Evolutionary conservation across 2,888 invertebrate species (phyloP).

Genomic region (Dilophus febrilis): DNA sequence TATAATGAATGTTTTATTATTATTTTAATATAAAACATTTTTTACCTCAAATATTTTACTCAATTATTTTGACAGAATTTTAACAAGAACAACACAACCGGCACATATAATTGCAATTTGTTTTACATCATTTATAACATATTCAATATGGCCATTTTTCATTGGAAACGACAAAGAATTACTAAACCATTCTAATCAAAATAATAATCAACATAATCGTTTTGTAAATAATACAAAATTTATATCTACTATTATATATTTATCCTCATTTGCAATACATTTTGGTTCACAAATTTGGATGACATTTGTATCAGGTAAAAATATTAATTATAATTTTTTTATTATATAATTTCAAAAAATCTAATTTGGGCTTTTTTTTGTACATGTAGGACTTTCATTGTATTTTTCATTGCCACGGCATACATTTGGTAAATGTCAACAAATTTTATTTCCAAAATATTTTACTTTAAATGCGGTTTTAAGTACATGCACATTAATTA

Average conservation of each 20-base stretch:
- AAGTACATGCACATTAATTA: slow-evolving; percentile 52
- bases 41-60: too few relatives aligned
- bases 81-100: slow-evolving; percentile 58
- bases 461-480: slow-evolving; percentile 61
- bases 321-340: neutral
- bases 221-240: too few relatives aligned
- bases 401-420: slow-evolving; percentile 76
- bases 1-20: too few relatives aligned
- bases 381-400: slow-evolving; percentile 61
- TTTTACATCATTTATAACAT: slow-evolving; percentile 39
- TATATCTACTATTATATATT: too few relatives aligned
- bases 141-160: slow-evolving; percentile 32
- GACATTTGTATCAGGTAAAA: slow-evolving; percentile 72
- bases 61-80: slow-evolving; percentile 35
- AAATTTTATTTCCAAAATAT: slow-evolving; percentile 72
- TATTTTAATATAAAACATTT: too few relatives aligned
- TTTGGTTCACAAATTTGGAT: slow-evolving; percentile 85
- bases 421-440: slow-evolving; percentile 74
- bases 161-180: slow-evolving; percentile 15
- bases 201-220: too few relatives aligned
- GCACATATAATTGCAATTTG: slow-evolving; percentile 51
- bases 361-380: too few relatives aligned
- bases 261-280: slow-evolving; percentile 62
- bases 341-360: neutral
- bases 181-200: too few relatives aligned